These are phyloP conservation scores for Acyrthosiphon pisum DNA, from an alignment of 1,140 invertebrate genomes.

Conservation along the genomic window DNA sequence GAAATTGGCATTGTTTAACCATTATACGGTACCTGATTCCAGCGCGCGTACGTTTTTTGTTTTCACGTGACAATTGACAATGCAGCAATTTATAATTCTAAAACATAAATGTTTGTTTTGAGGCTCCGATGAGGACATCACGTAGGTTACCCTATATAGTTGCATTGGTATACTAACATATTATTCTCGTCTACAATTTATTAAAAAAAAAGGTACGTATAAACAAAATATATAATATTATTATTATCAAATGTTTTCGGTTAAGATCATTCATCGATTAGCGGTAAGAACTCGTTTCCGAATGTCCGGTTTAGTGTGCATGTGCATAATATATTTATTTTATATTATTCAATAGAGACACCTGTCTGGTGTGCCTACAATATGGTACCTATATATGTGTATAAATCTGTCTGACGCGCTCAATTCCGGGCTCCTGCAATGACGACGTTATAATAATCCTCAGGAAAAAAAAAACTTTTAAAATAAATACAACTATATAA, in stretches of 20 bases:
- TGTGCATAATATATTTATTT: neutral
- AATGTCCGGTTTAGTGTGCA: neutral
- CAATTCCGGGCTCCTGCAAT: neutral
- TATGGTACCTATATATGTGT: neutral
- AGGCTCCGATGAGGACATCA: neutral
- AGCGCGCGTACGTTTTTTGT: neutral
- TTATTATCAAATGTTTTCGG: neutral
- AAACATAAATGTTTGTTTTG: constrained; percentile 4
- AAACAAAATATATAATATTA: neutral
- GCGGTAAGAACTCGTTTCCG: neutral
- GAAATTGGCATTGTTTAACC: constrained; percentile 37
- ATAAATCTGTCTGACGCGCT: neutral
- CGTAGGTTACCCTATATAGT: neutral
- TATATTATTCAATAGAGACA: neutral
- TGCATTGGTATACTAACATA: too few relatives aligned
- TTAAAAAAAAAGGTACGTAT: neutral
- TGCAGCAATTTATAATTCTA: too few relatives aligned
- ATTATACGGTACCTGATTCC: constrained; percentile 5
- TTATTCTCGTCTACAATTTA: neutral
- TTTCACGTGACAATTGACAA: neutral
- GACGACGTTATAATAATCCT: neutral
- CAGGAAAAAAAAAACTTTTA: neutral
- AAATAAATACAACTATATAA: neutral
- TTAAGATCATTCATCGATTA: neutral
- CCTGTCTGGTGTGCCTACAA: neutral